A percentile compares a stretch with the other conserved stretches of the same genome.
These are phyloP conservation scores for Stegana nigrithorax DNA, from an alignment of 2,888 invertebrate species.

Conservation along the genomic window DNA sequence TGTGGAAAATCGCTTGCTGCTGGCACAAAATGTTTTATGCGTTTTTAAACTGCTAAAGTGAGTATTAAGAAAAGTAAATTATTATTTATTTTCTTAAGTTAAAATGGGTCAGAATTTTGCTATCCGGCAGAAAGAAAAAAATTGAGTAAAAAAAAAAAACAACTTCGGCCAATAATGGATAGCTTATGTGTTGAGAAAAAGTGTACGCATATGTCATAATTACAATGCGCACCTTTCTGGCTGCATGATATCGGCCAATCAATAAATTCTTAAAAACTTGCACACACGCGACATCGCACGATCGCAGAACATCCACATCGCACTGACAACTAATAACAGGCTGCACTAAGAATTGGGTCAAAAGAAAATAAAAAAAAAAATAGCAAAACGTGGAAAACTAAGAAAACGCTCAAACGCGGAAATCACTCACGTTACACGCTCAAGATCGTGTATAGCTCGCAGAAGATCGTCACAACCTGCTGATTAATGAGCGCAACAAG, in stretches of 20 bases:
- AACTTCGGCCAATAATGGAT: too few species aligned
- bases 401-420: not conserved
- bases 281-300: not conserved
- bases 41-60: constrained; percentile 2
- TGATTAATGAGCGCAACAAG: not conserved
- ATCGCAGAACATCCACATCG: not conserved
- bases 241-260: constrained; percentile 54
- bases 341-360: constrained; percentile 1
- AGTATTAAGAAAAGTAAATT: too few species aligned
- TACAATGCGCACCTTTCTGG: constrained; percentile 3
- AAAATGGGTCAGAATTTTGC: too few species aligned
- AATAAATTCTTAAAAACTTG: constrained; percentile 45
- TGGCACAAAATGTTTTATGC: too few species aligned
- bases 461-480: too few species aligned
- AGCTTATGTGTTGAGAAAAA: too few species aligned
- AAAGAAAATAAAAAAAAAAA: not conserved
- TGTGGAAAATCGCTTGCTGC: constrained; percentile 3
- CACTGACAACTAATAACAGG: not conserved
- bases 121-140: too few species aligned
- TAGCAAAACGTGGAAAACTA: not conserved
- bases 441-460: too few species aligned
- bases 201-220: too few species aligned
- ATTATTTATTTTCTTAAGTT: too few species aligned
- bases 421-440: not conserved
- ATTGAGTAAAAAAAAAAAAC: too few species aligned